Percentiles rank a stretch among this genome's conserved stretches.
These are phyloP conservation scores for Calyptommatus sinebrachiatus DNA, from an alignment of 2,113 vertebrate genomes.

Conservation along the genomic window DNA sequence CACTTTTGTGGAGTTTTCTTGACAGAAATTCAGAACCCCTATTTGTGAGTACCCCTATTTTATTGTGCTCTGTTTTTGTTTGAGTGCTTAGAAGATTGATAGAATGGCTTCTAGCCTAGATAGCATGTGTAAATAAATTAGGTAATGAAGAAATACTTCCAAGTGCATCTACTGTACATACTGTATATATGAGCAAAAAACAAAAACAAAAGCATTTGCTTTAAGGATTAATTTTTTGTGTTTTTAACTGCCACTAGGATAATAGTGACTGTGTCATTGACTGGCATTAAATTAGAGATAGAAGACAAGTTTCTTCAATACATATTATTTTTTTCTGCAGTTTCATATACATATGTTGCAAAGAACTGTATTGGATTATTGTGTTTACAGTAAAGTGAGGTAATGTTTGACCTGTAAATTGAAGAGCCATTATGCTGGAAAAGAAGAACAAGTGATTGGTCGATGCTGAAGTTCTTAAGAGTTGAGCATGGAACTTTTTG, in stretches of 20 bases:
- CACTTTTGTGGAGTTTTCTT: too few relatives aligned
- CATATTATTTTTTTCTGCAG: neutral
- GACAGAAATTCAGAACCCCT: neutral
- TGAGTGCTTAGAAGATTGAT: neutral
- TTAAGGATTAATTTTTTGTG: neutral
- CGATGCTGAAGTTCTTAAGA: slow-evolving; percentile 4
- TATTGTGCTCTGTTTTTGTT: too few relatives aligned
- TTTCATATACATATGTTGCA: too few relatives aligned
- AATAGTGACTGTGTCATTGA: neutral
- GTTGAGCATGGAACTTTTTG: slow-evolving; percentile 28
- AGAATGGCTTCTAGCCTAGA: neutral
- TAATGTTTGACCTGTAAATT: slow-evolving; percentile 35
- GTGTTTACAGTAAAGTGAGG: slow-evolving; percentile 32
- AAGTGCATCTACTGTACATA: neutral
- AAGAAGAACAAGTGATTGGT: slow-evolving; percentile 15
- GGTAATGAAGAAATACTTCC: neutral
- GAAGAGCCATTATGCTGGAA: slow-evolving; percentile 37
- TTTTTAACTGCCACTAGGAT: neutral
- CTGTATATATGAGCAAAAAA: neutral
- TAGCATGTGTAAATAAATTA: neutral
- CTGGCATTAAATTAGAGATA: neutral
- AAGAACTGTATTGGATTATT: too few relatives aligned
- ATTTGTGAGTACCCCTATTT: neutral
- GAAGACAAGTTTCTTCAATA: neutral
- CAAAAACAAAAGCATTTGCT: neutral